Base-by-base conservation (phyloP, 2,113 vertebrate genomes). In the Spizaetus ornatus region DNA sequence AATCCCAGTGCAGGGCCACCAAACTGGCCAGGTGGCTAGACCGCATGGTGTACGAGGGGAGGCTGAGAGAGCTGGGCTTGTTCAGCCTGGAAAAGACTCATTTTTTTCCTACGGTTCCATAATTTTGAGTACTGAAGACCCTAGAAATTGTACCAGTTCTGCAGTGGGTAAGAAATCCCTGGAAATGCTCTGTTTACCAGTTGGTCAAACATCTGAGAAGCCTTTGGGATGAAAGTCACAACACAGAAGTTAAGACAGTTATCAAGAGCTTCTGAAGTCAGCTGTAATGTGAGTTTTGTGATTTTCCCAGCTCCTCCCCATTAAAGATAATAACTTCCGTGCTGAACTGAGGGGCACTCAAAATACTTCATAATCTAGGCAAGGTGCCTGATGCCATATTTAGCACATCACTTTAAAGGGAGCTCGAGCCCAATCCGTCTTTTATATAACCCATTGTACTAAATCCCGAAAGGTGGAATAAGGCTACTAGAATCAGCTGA, bases 401-500 rank as follows among this genome's bases (percentile, higher is more conserved):
- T 88, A 82, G 42, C 32, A 70, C 22, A 93, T 86, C 40, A 90
- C 67, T 94, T 95, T 95, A 93, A 92, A 95, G 58, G 58, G 72
- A 93, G 59, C 74, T 82, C 92, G 42, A 97, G 90, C 79, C 70
- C 74, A 53, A 95, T 88, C 55, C 93, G 48, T 92, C 92, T 97
- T 88, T 95, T 94, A 85, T 87, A 82, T 96, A 96, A 97, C 62
- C 63, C 58, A 53, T 97, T 86, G 72, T 96, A 96, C 94, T 95
- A 92, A 95, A 95, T 94, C 95, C 90, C n/a, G 8, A 85, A 95
- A 96, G 89, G 96, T 97, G 71, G 94, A 88, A 90, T 96, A 86
- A 97, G 97, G 92, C 93, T 97, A 97, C 88, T 96, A 96, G 90
- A 96, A 97, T 97, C 97, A 97, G 96, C 95, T 95, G 96, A 97